Conservation (phyloP, 2,888 invertebrate genomes). For the Polyploca ridens region DNA sequence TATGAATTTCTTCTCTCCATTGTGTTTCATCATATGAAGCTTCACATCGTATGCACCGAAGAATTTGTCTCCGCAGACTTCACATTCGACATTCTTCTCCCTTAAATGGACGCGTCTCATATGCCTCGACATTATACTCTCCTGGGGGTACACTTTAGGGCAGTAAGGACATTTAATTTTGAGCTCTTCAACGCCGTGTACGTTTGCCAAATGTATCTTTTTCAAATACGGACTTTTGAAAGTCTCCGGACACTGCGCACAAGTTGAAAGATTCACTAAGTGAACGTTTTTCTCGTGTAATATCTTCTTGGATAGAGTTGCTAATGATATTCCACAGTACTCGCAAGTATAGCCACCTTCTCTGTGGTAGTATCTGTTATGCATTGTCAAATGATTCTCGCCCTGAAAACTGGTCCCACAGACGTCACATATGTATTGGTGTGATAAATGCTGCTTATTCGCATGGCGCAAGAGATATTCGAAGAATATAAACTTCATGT, state of each 20-base stretch:
- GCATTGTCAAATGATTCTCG: conserved; percentile 78
- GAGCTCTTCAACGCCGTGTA: conserved; percentile 73
- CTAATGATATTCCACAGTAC: conserved; percentile 77
- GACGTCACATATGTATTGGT: conserved; percentile 78
- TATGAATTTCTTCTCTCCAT: conserved; percentile 81
- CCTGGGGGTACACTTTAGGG: conserved; percentile 77
- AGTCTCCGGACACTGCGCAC: conserved; percentile 73
- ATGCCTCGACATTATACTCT: conserved; percentile 85
- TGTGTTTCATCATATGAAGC: conserved; percentile 81
- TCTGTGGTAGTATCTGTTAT: conserved; percentile 74
- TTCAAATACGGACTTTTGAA: conserved; percentile 77
- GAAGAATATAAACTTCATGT: conserved; percentile 74
- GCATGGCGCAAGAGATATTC: conserved; percentile 74
- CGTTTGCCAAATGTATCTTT: conserved; percentile 72
- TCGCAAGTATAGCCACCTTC: conserved; percentile 74
- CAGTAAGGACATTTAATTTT: conserved; percentile 78
- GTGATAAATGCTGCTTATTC: conserved; percentile 73
- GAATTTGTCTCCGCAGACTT: conserved; percentile 75
- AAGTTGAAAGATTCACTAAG: conserved; percentile 64
- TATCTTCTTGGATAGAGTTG: conserved; percentile 73
- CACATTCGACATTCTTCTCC: conserved; percentile 77
- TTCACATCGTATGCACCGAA: conserved; percentile 75
- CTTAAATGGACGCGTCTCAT: conserved; percentile 84
- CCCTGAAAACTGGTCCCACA: conserved; percentile 80
- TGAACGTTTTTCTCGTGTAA: conserved; percentile 76